Conservation (phyloP, 2,113 vertebrate species). For the Perognathus longimembris region DNA sequence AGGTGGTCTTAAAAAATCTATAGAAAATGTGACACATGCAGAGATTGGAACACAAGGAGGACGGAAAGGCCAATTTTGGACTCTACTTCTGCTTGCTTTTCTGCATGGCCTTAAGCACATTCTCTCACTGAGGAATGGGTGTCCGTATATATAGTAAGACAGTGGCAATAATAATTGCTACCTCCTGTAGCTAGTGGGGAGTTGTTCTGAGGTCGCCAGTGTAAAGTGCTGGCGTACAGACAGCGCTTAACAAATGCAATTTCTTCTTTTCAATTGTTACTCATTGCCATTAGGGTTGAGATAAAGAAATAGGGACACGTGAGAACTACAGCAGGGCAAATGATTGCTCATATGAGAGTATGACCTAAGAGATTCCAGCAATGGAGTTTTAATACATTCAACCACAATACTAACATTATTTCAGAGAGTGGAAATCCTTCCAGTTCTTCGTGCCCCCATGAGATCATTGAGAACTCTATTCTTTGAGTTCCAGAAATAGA, state of each 20-base stretch:
- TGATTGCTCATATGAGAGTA: background rate
- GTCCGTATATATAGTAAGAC: background rate
- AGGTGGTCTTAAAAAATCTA: background rate
- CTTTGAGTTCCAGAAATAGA: slow-evolving; percentile 65
- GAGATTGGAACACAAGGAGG: background rate
- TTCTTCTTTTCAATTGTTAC: background rate
- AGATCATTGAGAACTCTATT: slow-evolving; percentile 59
- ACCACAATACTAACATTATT: slow-evolving; percentile 53
- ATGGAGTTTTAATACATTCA: slow-evolving; percentile 59
- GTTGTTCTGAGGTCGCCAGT: background rate
- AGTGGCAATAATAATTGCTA: background rate
- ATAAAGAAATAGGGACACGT: background rate
- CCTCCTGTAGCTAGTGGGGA: background rate
- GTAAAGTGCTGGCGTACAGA: background rate
- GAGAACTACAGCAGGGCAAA: background rate
- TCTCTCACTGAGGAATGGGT: background rate
- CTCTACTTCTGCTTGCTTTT: background rate
- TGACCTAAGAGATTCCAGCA: slow-evolving; percentile 38
- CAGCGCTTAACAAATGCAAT: background rate
- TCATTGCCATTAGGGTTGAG: slow-evolving; percentile 4
- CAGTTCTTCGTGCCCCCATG: slow-evolving; percentile 42
- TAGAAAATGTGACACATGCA: background rate
- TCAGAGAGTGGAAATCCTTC: slow-evolving; percentile 63
- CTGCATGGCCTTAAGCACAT: background rate
- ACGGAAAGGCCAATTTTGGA: background rate